These are phyloP conservation scores for Caranx ignobilis DNA, from an alignment of 2,113 vertebrate species.

Conservation along the genomic window DNA sequence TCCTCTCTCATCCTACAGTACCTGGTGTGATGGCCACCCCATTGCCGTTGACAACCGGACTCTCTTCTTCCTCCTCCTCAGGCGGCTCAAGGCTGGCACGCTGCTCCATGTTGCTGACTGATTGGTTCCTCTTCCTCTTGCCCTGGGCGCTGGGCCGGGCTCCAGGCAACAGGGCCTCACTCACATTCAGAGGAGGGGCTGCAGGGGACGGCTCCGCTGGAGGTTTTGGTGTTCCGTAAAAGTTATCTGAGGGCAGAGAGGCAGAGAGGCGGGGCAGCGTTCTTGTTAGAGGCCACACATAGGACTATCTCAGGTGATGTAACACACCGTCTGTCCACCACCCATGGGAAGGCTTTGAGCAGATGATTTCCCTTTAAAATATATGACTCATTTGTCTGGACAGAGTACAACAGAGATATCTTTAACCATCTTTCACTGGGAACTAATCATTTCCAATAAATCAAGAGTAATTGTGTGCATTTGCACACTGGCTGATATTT, in stretches of 20 bases:
- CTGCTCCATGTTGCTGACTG: slow-evolving; percentile 99
- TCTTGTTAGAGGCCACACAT: slow-evolving; percentile 20
- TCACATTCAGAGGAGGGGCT: slow-evolving; percentile 94
- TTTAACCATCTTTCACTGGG: not conserved
- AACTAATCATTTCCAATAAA: slow-evolving; percentile 8
- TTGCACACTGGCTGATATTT: slow-evolving; percentile 14
- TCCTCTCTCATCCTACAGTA: slow-evolving; percentile 59
- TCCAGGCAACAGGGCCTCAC: slow-evolving; percentile 97
- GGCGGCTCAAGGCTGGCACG: slow-evolving; percentile 93
- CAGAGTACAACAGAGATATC: not conserved
- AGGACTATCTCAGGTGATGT: slow-evolving; percentile 36
- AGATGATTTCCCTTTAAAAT: slow-evolving; percentile 22
- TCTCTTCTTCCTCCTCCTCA: slow-evolving; percentile 97
- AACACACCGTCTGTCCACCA: not conserved
- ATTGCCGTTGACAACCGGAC: slow-evolving; percentile 96
- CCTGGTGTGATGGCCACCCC: slow-evolving; percentile 95
- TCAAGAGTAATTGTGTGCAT: not conserved
- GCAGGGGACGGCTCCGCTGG: slow-evolving; percentile 96
- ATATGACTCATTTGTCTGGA: not conserved
- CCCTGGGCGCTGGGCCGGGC: slow-evolving; percentile 97
- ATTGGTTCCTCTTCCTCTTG: slow-evolving; percentile 98
- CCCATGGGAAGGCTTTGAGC: slow-evolving; percentile 3
- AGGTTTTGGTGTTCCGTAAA: slow-evolving; percentile 98
- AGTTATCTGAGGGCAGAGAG: slow-evolving; percentile 89
- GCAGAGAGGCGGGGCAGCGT: not conserved